Evolutionary conservation across 2,888 invertebrate species (phyloP), one percentile per base, ranked within the genome.

Genomic region (Rugalucina vietnamica): DNA sequence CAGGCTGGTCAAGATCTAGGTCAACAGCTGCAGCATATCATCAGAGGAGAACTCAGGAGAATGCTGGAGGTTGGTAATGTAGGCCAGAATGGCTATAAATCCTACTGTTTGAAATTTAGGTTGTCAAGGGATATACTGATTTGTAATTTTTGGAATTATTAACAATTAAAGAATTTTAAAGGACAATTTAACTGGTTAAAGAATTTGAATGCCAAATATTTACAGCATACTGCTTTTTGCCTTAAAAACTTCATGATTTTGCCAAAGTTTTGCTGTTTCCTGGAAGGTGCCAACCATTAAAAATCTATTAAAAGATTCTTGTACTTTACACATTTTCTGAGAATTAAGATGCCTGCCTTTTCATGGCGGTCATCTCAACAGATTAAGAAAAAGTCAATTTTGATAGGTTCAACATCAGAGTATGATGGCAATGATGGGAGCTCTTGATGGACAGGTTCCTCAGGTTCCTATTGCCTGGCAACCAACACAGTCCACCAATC

Each of bases 341-440:
- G n/a, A n/a, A n/a, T n/a, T n/a, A n/a, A n/a, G n/a, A n/a, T n/a
- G n/a, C n/a, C n/a, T n/a, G n/a, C n/a, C n/a, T n/a, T n/a, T n/a
- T n/a, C n/a, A n/a, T n/a, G n/a, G n/a, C n/a, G n/a, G n/a, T n/a
- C n/a, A n/a, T n/a, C n/a, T n/a, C n/a, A n/a, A n/a, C n/a, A n/a
- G n/a, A n/a, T n/a, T n/a, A n/a, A n/a, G n/a, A n/a, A n/a, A n/a
- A n/a, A n/a, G n/a, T n/a, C n/a, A n/a, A n/a, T 84, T n/a, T 80
- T 8, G 37, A 27, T 43, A 94, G 94, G 92, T 91, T 60, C 93
- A 93, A 79, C 93, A 94, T 65, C 88, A 89, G 50, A 93, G 93
- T 80, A 90, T 94, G 87, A 89, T 93, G 86, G 93, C 92, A 14
- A 92, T 93, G 93, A 92, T 94, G 91, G 93, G 92, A 69, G 93